A percentile compares a stretch with the other conserved stretches of the same genome.
Evolutionary conservation across 1,140 invertebrate genomes (phyloP).

Genomic region (Heliothis virescens): DNA sequence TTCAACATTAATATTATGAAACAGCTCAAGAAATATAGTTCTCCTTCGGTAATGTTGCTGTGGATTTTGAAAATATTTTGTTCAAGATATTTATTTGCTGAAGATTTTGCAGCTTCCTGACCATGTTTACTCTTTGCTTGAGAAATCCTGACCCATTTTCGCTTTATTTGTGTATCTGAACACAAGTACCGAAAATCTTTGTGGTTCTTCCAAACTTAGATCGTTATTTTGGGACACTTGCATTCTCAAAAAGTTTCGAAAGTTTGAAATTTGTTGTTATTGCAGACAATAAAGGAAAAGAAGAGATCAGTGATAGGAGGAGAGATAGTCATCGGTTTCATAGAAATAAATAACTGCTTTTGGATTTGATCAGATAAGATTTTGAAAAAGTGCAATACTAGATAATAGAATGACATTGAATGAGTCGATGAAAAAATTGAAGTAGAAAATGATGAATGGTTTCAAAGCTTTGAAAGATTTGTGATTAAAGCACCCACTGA

Average conservation of each 20-base stretch:
- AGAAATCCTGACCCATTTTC: background rate
- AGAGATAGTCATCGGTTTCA: too few species aligned
- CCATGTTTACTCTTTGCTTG: conserved; percentile 16
- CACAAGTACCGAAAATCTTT: background rate
- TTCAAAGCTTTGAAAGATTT: too few species aligned
- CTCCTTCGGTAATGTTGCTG: background rate
- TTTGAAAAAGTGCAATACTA: conserved; percentile 5
- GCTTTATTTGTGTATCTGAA: conserved; percentile 13
- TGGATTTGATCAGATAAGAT: conserved; percentile 5
- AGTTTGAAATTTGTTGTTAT: background rate
- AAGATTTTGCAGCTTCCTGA: background rate
- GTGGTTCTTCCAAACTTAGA: background rate
- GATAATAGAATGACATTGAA: background rate
- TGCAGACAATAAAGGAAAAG: background rate
- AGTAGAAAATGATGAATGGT: background rate
- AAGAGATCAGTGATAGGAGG: background rate
- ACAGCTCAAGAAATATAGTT: background rate
- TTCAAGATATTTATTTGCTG: background rate
- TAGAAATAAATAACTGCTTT: too few species aligned
- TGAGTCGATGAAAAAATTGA: background rate
- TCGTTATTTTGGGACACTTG: background rate
- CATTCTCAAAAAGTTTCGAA: background rate
- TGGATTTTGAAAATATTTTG: background rate
- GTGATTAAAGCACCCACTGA: too few species aligned
- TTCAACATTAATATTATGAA: background rate